Conservation (phyloP, 2,888 invertebrate genomes). For the Ectemnius continuus region DNA sequence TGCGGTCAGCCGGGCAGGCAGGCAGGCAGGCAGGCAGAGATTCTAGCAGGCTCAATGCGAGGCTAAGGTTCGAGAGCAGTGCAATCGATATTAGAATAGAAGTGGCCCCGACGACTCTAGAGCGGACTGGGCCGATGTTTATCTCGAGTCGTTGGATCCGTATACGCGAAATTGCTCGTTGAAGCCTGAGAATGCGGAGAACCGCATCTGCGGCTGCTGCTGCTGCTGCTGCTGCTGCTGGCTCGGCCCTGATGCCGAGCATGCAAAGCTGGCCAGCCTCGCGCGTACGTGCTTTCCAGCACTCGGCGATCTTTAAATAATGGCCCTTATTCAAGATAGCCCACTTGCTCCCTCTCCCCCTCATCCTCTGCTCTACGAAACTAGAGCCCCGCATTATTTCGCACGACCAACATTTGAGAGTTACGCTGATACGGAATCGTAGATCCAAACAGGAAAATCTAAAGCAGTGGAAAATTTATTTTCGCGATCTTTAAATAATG, state of each 20-base stretch:
- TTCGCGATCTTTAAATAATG: too few species aligned
- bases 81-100: conserved; percentile 2
- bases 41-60: background rate
- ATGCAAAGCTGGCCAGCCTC: background rate
- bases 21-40: too few species aligned
- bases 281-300: conserved; percentile 5
- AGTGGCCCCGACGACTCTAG: background rate
- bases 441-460: too few species aligned
- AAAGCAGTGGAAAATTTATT: too few species aligned
- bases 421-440: too few species aligned
- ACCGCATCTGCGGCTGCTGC: conserved; percentile 49
- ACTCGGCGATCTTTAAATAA: too few species aligned
- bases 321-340: too few species aligned
- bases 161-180: conserved; percentile 36
- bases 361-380: too few species aligned
- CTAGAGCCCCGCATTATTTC: too few species aligned
- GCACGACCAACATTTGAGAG: too few species aligned
- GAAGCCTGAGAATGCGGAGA: conserved; percentile 26
- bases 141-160: conserved; percentile 26
- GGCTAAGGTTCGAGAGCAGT: background rate
- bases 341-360: too few species aligned
- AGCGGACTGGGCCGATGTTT: conserved; percentile 27
- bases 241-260: conserved; percentile 45
- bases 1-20: too few species aligned
- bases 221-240: conserved; percentile 52